Conservation (phyloP, 1,140 invertebrate species). For the Uloborus diversus region DNA sequence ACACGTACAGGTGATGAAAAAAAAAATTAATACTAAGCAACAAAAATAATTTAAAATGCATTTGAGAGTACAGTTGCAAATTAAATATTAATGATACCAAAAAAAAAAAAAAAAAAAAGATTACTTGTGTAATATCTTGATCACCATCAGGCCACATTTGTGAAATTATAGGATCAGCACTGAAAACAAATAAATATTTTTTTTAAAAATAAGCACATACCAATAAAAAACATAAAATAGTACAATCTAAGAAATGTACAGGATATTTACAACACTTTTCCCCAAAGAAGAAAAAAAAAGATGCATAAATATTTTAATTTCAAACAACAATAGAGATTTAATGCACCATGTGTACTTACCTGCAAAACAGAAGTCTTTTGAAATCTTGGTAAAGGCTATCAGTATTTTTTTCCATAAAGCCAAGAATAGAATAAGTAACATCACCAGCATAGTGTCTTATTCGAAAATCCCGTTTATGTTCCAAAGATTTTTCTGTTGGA, state of each 20-base stretch:
- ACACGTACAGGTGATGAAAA: no score
- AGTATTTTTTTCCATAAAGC: conserved; percentile 96
- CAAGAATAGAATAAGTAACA: conserved; percentile 87
- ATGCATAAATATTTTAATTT: background rate
- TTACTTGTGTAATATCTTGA: conserved; percentile 84
- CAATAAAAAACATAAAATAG: background rate
- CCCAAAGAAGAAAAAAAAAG: background rate
- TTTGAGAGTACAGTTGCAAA: background rate
- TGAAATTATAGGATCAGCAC: conserved; percentile 70
- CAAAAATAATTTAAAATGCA: background rate
- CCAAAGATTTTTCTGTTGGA: conserved; percentile 66
- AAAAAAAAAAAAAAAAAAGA: conserved; percentile 18
- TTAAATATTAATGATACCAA: background rate
- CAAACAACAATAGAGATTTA: background rate
- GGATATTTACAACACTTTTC: background rate
- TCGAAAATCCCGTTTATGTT: conserved; percentile 79
- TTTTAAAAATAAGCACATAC: background rate
- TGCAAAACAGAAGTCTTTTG: conserved; percentile 85
- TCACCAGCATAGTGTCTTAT: conserved; percentile 96
- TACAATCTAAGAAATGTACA: background rate
- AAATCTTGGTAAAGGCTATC: conserved; percentile 96
- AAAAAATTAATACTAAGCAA: background rate
- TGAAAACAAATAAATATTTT: conserved; percentile 28
- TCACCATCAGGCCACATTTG: conserved; percentile 96
- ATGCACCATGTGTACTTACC: no score